Percentiles rank a stretch among this genome's conserved stretches.
These are phyloP conservation scores for Micropoecilia bifurca DNA, from an alignment of 2,797 vertebrate genomes.

Conservation along the genomic window DNA sequence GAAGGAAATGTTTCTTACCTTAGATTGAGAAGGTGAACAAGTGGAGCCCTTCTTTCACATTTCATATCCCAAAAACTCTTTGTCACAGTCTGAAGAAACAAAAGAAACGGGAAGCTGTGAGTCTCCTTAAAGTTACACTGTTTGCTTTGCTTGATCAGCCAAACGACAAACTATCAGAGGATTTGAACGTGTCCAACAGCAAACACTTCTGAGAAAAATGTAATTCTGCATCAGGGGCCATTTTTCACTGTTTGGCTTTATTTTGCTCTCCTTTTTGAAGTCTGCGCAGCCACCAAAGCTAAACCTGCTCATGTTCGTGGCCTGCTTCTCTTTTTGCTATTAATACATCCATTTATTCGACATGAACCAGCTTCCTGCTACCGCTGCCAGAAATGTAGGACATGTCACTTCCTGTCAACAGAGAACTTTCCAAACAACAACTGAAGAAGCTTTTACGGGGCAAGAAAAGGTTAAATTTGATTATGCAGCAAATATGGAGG, in stretches of 20 bases:
- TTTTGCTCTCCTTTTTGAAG: conserved; percentile 3
- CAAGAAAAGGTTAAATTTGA: conserved; percentile 15
- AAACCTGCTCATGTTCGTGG: conserved; percentile 12
- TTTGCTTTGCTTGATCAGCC: background rate
- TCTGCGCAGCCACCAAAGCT: conserved; percentile 1
- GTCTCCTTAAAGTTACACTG: background rate
- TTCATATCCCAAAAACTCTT: conserved; percentile 51
- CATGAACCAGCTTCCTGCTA: conserved; percentile 31
- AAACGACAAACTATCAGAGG: background rate
- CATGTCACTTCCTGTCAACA: conserved; percentile 47
- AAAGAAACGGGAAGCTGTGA: background rate
- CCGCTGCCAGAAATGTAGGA: conserved; percentile 56
- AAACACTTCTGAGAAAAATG: conserved; percentile 11
- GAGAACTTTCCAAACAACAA: conserved; percentile 28
- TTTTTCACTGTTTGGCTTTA: conserved; percentile 17
- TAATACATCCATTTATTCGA: conserved; percentile 52
- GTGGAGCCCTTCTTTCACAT: conserved; percentile 62
- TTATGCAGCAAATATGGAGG: conserved; percentile 5
- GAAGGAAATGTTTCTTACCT: conserved; percentile 35
- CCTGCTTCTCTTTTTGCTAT: conserved; percentile 35
- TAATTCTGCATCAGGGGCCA: background rate
- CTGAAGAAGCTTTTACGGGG: conserved; percentile 29
- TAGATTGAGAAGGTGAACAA: conserved; percentile 38
- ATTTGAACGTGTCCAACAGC: conserved; percentile 11
- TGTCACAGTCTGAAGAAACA: conserved; percentile 38